phyloP scores from a whole-genome alignment of 2,888 invertebrate species.

The Drosophila differens region DNA sequence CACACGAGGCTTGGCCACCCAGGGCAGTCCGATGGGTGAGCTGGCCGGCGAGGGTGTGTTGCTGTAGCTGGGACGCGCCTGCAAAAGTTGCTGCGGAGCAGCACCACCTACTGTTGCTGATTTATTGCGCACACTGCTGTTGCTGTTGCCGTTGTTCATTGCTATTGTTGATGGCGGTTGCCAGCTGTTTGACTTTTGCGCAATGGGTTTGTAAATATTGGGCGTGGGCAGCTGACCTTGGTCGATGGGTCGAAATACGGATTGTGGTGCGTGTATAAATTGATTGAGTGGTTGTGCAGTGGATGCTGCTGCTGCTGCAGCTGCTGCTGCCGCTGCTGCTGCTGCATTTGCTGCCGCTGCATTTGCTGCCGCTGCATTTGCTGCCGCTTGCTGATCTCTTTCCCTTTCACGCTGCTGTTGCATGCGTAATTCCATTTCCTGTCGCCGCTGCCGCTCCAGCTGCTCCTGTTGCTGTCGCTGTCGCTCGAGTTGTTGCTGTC shows the following conservation, averaged over 20 bases:
- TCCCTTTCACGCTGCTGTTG: slow-evolving; percentile 37
- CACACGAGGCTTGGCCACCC: slow-evolving; percentile 86
- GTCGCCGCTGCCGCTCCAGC: slow-evolving; percentile 85
- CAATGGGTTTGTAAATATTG: slow-evolving; percentile 79
- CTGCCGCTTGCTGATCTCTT: slow-evolving; percentile 55
- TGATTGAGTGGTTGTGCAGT: slow-evolving; percentile 88
- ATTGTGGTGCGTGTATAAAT: slow-evolving; percentile 92
- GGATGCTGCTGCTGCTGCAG: slow-evolving; percentile 1
- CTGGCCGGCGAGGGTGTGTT: slow-evolving; percentile 79
- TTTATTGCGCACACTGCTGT: slow-evolving; percentile 10
- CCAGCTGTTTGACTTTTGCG: slow-evolving; percentile 68
- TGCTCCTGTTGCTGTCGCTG: slow-evolving; percentile 71
- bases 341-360: slow-evolving; percentile 13
- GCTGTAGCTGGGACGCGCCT: slow-evolving; percentile 42
- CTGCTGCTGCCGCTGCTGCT: slow-evolving; percentile 82
- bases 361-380: slow-evolving; percentile 57
- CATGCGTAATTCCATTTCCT: slow-evolving; percentile 59
- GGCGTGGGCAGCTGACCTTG: slow-evolving; percentile 69
- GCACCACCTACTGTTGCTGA: slow-evolving; percentile 25
- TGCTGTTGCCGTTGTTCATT: slow-evolving; percentile 20
- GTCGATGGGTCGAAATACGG: slow-evolving; percentile 89
- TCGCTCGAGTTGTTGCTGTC: slow-evolving; percentile 64
- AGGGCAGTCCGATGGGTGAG: slow-evolving; percentile 85
- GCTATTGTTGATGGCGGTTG: slow-evolving; percentile 48
- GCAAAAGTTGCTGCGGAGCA: slow-evolving; percentile 53